Base-by-base conservation (phyloP, 1,140 invertebrate species). In the Magallana angulata region DNA sequence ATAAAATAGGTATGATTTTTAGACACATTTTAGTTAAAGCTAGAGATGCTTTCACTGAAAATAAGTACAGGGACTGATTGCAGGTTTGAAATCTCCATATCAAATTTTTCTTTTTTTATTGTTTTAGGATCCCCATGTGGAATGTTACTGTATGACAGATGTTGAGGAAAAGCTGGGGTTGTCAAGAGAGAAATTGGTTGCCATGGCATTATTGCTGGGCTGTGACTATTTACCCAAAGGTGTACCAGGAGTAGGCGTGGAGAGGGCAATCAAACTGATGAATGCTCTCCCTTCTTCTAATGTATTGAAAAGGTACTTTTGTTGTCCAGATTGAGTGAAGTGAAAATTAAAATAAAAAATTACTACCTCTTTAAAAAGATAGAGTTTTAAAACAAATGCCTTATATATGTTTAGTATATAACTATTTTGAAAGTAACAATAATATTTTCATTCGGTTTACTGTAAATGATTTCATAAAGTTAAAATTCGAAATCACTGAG, bases 141-240 rank as follows among this genome's bases (percentile, higher is more conserved):
- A 98, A 92, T 96, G 96, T 85, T 98, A 98, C 93, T 96, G 96
- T 82, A 96, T 97, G 92, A 94, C 95, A 57, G 96, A 96, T 89
- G 97, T 97, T 91, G 94, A 96, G 90, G 88, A 92, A 11, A 92
- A 94, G 60, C 88, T 96, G 12, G 96, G 96, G 81, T 95, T 98
- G 89, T 96, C 97, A 1, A 96, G 97, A 91, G 96, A 97, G 89
- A 98, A 97, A 94, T 96, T 98, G 93, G 96, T 99, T 85, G 97
- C 96, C 4, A 94, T 98, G 91, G 97, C 97, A 24, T 93, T 98
- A 58, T 93, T 98, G 0, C 97, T 97, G 91, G 98, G 98, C 0
- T 98, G 97, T 95, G 98, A 99, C 94, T 99, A 98, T 94, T 85
- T 91, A 80, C 96, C 96, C 1, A 96, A 96, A 76, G 98, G 98